Conservation (phyloP, 2,888 invertebrate genomes). For the Apotomis capreana region DNA sequence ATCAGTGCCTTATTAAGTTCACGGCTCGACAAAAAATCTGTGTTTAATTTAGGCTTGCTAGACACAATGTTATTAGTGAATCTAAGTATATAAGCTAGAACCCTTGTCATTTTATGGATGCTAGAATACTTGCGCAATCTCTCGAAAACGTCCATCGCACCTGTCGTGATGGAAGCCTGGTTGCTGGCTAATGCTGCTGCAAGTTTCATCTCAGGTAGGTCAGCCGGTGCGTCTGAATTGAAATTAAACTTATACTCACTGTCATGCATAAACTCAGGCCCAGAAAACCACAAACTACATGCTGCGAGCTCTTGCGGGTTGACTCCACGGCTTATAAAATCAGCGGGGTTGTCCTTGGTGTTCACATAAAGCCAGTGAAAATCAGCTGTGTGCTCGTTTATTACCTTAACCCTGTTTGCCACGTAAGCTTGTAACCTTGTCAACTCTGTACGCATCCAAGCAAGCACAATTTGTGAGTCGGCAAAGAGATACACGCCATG, state of each 20-base stretch:
- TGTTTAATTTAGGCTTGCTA: neutral
- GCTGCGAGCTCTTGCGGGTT: slow-evolving; percentile 15
- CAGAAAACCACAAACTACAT: slow-evolving; percentile 35
- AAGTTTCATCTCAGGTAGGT: slow-evolving; percentile 27
- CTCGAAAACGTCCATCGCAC: slow-evolving; percentile 13
- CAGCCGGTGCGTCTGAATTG: neutral
- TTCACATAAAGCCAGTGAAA: slow-evolving; percentile 39
- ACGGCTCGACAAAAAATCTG: neutral
- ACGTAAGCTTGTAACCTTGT: slow-evolving; percentile 37
- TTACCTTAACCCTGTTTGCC: slow-evolving; percentile 36
- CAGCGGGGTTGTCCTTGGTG: slow-evolving; percentile 42
- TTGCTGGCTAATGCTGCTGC: neutral
- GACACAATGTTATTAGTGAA: slow-evolving; percentile 33
- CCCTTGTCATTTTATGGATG: slow-evolving; percentile 40
- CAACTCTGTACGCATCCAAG: slow-evolving; percentile 33
- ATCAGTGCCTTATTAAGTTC: neutral
- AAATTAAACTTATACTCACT: slow-evolving; percentile 11
- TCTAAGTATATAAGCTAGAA: slow-evolving; percentile 39
- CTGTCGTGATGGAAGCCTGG: neutral
- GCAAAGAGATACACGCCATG: slow-evolving; percentile 20
- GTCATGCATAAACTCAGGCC: slow-evolving; percentile 12
- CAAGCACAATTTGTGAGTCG: slow-evolving; percentile 41
- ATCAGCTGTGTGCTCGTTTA: slow-evolving; percentile 25
- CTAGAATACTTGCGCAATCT: slow-evolving; percentile 39
- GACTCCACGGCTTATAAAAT: slow-evolving; percentile 38